Base-by-base conservation (phyloP, 2,888 invertebrate species). In the Acheta domesticus region DNA sequence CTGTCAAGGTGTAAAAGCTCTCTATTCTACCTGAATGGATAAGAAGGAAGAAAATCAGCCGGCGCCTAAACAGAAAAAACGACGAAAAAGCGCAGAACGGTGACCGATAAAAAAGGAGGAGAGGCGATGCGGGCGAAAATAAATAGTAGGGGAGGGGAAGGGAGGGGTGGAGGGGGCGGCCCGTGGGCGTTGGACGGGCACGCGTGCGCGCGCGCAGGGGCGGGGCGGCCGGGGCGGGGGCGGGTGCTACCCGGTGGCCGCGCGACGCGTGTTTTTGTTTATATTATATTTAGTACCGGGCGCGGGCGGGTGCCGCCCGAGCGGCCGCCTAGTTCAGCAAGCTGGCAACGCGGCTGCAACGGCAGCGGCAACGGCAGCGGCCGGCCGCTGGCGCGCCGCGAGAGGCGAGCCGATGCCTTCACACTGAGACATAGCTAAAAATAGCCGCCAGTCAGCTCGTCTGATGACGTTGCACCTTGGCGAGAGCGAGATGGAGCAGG, bases 361-460 rank as follows among this genome's bases (percentile, higher is more conserved):
- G 14, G 36, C 36, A 8, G 36, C 8, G 36, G 36, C 36, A 36
- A 8, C 8, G 62, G 62, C 62, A n/a, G n/a, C 8, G 62, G 62
- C 62, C 62, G n/a, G 62, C 62, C 62, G 50, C 76, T 50, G 75
- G 36, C 74, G 76, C 77, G 78, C 73, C 78, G 48, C 49, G 50
- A 62, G 78, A 21, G 75, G 75, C 74, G 75, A 77, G 75, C 78
- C 49, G 79, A 78, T 81, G 49, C 79, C 81, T 78, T 76, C 80
- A 77, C 79, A 74, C 80, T 81, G 81, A 81, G 80, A 81, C 79
- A 81, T 77, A 78, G 75, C 80, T 80, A 80, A 79, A 79, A 78
- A 80, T 81, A 81, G 79, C 62, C 12, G 62, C 62, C 62, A 62
- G 62, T 62, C 62, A 62, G 62, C 62, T 62, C 62, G 62, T 62